Percentiles rank a stretch among this genome's conserved stretches.
Conservation (phyloP, 37 sponge, comb jelly and placozoan genomes). For the Bolinopsis microptera region DNA sequence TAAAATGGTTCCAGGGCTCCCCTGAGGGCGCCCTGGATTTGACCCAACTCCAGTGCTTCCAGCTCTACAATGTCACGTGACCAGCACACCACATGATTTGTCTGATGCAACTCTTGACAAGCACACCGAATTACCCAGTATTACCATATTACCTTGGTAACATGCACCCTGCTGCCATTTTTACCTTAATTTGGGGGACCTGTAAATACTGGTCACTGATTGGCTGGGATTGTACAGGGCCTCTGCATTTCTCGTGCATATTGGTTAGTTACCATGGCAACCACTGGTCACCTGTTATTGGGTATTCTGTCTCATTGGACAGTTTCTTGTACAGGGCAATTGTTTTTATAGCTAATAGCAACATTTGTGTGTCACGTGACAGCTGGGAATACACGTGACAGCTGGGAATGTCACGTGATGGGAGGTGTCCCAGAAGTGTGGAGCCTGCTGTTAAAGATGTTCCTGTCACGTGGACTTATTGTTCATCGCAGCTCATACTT, state of each 20-base stretch:
- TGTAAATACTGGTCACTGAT: conserved; percentile 21
- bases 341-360: background rate
- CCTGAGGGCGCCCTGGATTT: conserved; percentile 46
- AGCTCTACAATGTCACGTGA: too few relatives aligned
- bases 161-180: conserved; percentile 33
- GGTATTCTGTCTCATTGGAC: background rate
- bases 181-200: conserved; percentile 1
- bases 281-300: background rate
- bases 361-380: conserved; percentile 9
- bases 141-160: background rate
- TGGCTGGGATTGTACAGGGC: background rate
- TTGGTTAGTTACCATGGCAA: conserved; percentile 55
- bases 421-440: background rate
- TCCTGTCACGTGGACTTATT: background rate
- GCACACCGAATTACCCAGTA: background rate
- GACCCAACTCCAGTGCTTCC: conserved; percentile 4
- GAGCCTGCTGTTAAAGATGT: background rate
- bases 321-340: background rate
- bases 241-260: background rate
- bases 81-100: background rate
- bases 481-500: too few relatives aligned
- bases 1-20: too few relatives aligned
- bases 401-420: background rate
- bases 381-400: background rate
- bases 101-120: background rate